Evolutionary conservation across 1,140 invertebrate genomes (phyloP), one percentile per base, ranked within the genome.

Genomic region (Lordiphosa clarofinis): DNA sequence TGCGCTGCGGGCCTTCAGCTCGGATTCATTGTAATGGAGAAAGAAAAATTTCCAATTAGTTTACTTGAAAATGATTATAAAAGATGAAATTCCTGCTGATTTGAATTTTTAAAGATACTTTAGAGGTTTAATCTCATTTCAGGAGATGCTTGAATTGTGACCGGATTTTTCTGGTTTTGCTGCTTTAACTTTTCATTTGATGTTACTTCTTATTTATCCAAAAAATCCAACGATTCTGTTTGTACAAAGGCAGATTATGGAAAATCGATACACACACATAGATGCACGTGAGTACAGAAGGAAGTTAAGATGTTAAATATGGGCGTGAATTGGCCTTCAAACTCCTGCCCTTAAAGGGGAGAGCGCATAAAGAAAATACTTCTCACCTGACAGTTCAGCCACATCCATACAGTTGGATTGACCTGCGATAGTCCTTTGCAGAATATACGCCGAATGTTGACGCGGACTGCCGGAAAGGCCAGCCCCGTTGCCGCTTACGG

Each of bases 341-440:
- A 43, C 31, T 39, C 10, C 24, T 15, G 31, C 24, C 33, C 10
- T 39, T 57, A 10, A 31, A 19, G 11, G 4, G 12, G 35, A 40
- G 40, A 21, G 19, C 52, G 28, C 43, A 15, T 46, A 31, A 31
- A 4, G 8, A 31, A 31, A 2, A 2, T 7, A 31, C 28, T 31
- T 46, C 72, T 62, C 37, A 81, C 79, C 79, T 33, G 76, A 78
- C 33, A 78, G 39, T 38, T 74, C 76, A 4, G 73, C 62, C 4
- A 82, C 53, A 49, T 86, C 76, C 46, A 74, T 48, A 43, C 70
- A 78, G 54, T 58, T 78, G 4, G 28, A 31, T 31, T 31, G 28
- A 31, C 28, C 28, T 31, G 7, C 8, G 28, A 31, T 31, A 8
- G 76, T 73, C 13, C 60, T 59, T 52, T 82, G 73, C n/a, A 82